Evolutionary conservation across 1,140 invertebrate genomes (phyloP).

Genomic region (Zaprionus nigranus): DNA sequence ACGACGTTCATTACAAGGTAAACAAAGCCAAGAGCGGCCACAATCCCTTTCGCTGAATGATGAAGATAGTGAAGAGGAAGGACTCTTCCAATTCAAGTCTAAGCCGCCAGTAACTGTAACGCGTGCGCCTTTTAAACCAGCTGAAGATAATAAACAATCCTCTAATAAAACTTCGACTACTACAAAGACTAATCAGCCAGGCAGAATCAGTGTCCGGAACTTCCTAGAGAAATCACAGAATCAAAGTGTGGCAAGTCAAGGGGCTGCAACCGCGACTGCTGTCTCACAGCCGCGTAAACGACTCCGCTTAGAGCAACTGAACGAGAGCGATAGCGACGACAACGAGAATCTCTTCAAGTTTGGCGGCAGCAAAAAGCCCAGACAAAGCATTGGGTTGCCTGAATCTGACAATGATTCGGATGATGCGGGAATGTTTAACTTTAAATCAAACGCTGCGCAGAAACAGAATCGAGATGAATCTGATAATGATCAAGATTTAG

Average conservation of each 20-base stretch:
- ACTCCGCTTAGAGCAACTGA: slow-evolving; percentile 36
- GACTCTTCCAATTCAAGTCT: slow-evolving; percentile 37
- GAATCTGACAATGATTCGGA: slow-evolving; percentile 23
- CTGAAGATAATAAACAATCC: background rate
- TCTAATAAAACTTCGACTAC: background rate
- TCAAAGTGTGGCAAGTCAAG: slow-evolving; percentile 1
- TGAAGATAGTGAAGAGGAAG: slow-evolving; percentile 16
- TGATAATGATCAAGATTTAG: slow-evolving; percentile 42
- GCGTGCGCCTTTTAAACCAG: background rate
- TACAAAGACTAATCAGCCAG: background rate
- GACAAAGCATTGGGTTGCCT: background rate
- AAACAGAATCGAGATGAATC: slow-evolving; percentile 1
- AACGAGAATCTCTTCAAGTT: slow-evolving; percentile 68
- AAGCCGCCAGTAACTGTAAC: background rate
- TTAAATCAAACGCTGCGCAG: slow-evolving; percentile 12
- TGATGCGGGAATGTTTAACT: slow-evolving; percentile 46
- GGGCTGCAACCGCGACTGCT: background rate
- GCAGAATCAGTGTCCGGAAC: slow-evolving; percentile 53
- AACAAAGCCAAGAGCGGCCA: background rate
- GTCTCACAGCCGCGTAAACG: slow-evolving; percentile 53
- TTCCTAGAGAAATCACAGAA: slow-evolving; percentile 60
- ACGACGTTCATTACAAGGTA: slow-evolving; percentile 22
- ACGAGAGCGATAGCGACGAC: slow-evolving; percentile 66
- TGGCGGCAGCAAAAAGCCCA: slow-evolving; percentile 43
- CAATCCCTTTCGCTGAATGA: background rate